Conservation (phyloP, 2,797 vertebrate genomes). For the Aeoliscus strigatus region DNA sequence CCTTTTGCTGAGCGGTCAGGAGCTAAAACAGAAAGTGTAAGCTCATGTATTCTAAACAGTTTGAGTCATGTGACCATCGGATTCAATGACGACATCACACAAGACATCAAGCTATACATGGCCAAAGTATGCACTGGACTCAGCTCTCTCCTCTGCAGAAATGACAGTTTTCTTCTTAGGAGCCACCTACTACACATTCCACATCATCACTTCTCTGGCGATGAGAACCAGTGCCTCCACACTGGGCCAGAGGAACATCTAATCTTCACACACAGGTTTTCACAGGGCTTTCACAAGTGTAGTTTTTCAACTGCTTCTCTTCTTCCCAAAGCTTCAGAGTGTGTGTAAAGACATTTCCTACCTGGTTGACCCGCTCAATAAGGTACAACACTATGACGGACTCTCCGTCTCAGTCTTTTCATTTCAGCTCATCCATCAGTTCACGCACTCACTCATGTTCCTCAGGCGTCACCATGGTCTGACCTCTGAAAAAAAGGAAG, state of each 20-base stretch:
- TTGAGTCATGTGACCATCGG: slow-evolving; percentile 8
- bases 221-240: no score
- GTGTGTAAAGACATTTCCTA: slow-evolving; percentile 82
- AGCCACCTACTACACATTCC: no score
- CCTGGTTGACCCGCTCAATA: slow-evolving; percentile 79
- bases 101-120: slow-evolving; percentile 11
- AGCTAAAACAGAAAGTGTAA: slow-evolving; percentile 37
- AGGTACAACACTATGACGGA: slow-evolving; percentile 56
- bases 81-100: slow-evolving; percentile 11
- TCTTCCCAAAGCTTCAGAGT: slow-evolving; percentile 74
- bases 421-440: slow-evolving; percentile 14
- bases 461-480: no score
- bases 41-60: slow-evolving; percentile 21
- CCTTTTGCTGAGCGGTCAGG: slow-evolving; percentile 21
- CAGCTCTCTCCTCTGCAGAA: not conserved
- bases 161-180: not conserved
- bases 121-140: slow-evolving; percentile 8
- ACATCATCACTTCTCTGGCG: no score
- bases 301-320: slow-evolving; percentile 53
- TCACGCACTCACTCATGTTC: slow-evolving; percentile 20
- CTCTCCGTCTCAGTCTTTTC: slow-evolving; percentile 18
- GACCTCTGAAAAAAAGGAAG: no score
- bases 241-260: not conserved
- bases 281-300: slow-evolving; percentile 2
- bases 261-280: no score